phyloP scores from a whole-genome alignment of 2,113 vertebrate species.

The Gymnobelideus leadbeateri region DNA sequence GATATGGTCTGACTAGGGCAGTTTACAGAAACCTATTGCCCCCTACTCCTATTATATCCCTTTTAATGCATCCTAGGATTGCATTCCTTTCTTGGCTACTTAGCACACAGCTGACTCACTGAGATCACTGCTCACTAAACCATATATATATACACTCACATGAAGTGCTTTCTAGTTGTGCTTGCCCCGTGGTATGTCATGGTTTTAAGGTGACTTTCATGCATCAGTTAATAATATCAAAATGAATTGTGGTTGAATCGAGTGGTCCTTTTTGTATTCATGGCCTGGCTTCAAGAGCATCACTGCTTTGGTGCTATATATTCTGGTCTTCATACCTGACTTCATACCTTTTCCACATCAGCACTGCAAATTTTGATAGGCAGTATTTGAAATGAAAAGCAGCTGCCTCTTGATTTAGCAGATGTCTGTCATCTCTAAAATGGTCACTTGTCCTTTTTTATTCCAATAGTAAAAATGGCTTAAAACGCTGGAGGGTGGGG shows the following conservation, averaged over 20 bases:
- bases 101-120: background rate
- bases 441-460: background rate
- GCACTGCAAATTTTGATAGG: background rate
- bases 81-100: background rate
- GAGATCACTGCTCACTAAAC: background rate
- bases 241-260: background rate
- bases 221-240: background rate
- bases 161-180: background rate
- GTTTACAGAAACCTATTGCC: background rate
- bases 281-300: background rate
- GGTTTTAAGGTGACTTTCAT: background rate
- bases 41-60: background rate
- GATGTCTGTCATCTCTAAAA: constrained; percentile 5
- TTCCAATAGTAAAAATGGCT: background rate
- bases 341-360: background rate
- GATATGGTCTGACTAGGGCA: background rate
- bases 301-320: background rate
- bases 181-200: background rate
- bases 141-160: background rate
- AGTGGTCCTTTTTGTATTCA: background rate
- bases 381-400: background rate
- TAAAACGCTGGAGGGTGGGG: background rate
- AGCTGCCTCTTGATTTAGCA: background rate
- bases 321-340: background rate
- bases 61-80: background rate